Conservation (phyloP, 2,888 invertebrate genomes). For the Rhopalosiphum nymphaeae region DNA sequence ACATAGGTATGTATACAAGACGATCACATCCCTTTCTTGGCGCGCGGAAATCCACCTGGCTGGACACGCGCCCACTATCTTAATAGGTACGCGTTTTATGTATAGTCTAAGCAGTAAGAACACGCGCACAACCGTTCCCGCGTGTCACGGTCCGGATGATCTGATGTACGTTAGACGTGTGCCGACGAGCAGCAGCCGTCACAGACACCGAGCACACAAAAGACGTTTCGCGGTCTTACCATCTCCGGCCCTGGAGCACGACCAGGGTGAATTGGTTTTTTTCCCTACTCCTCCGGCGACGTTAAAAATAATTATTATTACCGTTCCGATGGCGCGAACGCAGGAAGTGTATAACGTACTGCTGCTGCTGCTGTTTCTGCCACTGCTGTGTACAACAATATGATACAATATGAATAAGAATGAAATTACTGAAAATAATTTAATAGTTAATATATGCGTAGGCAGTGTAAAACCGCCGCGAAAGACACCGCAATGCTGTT, state of each 20-base stretch:
- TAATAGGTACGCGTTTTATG: neutral
- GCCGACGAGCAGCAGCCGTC: neutral
- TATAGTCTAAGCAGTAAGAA: neutral
- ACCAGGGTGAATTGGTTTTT: neutral
- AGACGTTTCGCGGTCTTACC: conserved; percentile 37
- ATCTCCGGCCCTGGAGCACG: neutral
- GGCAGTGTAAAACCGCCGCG: neutral
- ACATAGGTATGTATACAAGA: neutral
- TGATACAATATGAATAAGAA: neutral
- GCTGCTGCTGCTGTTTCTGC: neutral
- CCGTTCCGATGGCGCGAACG: neutral
- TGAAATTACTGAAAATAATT: neutral
- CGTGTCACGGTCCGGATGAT: conserved; percentile 54
- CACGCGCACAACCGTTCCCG: neutral
- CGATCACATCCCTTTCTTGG: conserved; percentile 30
- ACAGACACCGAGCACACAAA: conserved; percentile 13
- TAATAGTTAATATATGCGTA: neutral
- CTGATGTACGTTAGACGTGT: conserved; percentile 54
- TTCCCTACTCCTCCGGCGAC: neutral
- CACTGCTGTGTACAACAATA: neutral
- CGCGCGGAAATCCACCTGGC: conserved; percentile 2
- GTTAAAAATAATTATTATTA: neutral
- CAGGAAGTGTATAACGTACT: neutral
- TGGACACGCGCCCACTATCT: conserved; percentile 17
- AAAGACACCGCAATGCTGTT: neutral